phyloP scores from a whole-genome alignment of 2,888 invertebrate species.

The Nephrotoma flavescens region DNA sequence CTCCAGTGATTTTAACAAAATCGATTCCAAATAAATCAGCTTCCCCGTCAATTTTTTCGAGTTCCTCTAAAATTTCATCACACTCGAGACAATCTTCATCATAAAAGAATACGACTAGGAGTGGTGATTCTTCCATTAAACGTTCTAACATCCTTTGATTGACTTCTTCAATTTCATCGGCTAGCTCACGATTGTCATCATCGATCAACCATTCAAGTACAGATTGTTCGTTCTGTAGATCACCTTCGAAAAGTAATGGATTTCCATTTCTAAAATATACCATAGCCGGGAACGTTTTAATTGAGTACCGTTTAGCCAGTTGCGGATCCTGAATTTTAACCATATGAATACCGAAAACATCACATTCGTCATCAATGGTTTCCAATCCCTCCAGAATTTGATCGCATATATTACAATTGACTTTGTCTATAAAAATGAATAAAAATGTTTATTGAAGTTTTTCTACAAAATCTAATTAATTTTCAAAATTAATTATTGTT shows the following conservation, averaged over 20 bases:
- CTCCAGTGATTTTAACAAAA: constrained; percentile 80
- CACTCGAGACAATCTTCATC: constrained; percentile 87
- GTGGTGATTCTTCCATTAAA: constrained; percentile 69
- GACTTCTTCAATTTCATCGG: constrained; percentile 87
- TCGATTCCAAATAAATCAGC: constrained; percentile 87
- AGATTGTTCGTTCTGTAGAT: constrained; percentile 81
- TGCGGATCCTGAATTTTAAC: constrained; percentile 87
- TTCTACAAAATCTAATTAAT: not conserved
- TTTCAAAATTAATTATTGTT: not conserved
- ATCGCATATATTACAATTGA: constrained; percentile 84
- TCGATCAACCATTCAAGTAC: constrained; percentile 87
- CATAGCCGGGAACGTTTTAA: constrained; percentile 85
- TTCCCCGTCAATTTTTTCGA: constrained; percentile 92
- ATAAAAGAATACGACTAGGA: constrained; percentile 83
- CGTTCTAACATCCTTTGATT: constrained; percentile 80
- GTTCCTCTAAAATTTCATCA: constrained; percentile 72
- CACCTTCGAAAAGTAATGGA: constrained; percentile 77
- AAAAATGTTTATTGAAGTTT: not conserved
- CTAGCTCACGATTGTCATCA: constrained; percentile 82
- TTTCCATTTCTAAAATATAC: constrained; percentile 86
- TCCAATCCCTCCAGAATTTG: constrained; percentile 77
- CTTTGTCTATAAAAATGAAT: constrained; percentile 48
- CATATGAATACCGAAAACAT: constrained; percentile 84
- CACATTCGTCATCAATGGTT: constrained; percentile 80
- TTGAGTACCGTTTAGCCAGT: constrained; percentile 81